Evolutionary conservation across 2,113 vertebrate genomes (phyloP).

Genomic region (Ictidomys tridecemlineatus): DNA sequence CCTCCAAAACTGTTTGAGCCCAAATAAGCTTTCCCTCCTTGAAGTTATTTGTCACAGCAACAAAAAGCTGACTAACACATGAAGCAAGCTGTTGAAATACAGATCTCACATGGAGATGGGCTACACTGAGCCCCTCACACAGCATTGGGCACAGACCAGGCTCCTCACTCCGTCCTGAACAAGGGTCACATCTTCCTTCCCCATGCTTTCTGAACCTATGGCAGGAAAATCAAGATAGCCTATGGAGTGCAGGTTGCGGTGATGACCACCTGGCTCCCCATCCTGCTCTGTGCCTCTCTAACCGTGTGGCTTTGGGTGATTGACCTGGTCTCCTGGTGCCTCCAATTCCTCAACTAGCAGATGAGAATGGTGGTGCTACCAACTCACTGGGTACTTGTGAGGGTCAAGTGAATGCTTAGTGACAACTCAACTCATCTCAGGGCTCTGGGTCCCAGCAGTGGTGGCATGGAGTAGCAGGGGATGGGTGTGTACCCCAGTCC

Average conservation of each 20-base stretch:
- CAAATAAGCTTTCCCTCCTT: no score
- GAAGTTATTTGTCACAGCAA: no score
- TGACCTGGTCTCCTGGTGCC: neutral
- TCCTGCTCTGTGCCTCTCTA: neutral
- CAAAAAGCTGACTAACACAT: no score
- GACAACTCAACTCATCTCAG: neutral
- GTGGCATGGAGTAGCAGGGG: accelerated
- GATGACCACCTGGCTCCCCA: accelerated
- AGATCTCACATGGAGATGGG: no score
- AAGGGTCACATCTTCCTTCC: neutral
- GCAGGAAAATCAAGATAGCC: neutral
- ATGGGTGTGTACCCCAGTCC: neutral
- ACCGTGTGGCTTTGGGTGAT: neutral
- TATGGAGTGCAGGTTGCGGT: no score
- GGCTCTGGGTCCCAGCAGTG: neutral
- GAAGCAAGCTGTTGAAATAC: no score
- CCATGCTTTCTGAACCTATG: neutral
- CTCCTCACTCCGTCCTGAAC: neutral
- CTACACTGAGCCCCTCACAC: no score
- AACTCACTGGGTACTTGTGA: neutral
- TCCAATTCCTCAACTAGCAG: neutral
- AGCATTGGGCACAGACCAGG: neutral
- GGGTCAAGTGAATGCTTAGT: neutral
- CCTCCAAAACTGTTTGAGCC: no score
- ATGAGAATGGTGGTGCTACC: neutral